Percentiles rank a stretch among this genome's conserved stretches.
phyloP scores from a whole-genome alignment of 2,797 vertebrate species.

The Brachymystax lenok region DNA sequence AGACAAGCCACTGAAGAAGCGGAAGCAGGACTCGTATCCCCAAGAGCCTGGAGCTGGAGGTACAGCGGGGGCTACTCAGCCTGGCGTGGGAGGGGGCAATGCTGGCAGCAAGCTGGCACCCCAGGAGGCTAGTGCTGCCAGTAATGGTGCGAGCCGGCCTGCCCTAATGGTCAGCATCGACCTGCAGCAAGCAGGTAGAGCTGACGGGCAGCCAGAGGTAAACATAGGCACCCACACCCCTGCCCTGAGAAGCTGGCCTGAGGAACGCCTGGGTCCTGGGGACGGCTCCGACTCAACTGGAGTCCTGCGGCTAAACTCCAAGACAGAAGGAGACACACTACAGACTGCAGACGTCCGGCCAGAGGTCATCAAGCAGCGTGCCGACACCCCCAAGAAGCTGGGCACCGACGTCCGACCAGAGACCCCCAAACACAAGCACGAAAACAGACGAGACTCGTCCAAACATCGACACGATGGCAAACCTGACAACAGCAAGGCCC shows the following conservation, averaged over 20 bases:
- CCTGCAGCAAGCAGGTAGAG: constrained; percentile 93
- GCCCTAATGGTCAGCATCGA: constrained; percentile 99
- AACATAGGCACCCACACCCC: background rate
- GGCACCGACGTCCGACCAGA: constrained; percentile 67
- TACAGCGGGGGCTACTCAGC: constrained; percentile 60
- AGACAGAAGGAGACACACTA: constrained; percentile 79
- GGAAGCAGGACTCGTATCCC: constrained; percentile 97
- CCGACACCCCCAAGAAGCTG: constrained; percentile 60
- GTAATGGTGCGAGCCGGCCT: constrained; percentile 88
- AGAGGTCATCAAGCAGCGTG: constrained; percentile 74
- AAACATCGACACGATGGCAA: constrained; percentile 78
- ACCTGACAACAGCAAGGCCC: constrained; percentile 68
- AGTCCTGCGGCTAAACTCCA: constrained; percentile 80
- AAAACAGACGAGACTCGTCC: constrained; percentile 72
- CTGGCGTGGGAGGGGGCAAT: constrained; percentile 75
- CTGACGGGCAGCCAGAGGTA: constrained; percentile 80
- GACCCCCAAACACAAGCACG: constrained; percentile 83
- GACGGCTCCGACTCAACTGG: constrained; percentile 77
- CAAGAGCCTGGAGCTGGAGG: constrained; percentile 84
- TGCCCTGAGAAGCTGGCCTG: constrained; percentile 75
- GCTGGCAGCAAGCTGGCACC: constrained; percentile 87
- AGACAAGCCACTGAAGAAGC: constrained; percentile 99
- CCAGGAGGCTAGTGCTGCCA: constrained; percentile 87
- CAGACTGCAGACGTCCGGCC: constrained; percentile 74
- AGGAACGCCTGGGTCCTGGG: constrained; percentile 56